A percentile compares a stretch with the other conserved stretches of the same genome.
Conservation (phyloP, 23 tunicate species). For the Diplosoma virens region DNA sequence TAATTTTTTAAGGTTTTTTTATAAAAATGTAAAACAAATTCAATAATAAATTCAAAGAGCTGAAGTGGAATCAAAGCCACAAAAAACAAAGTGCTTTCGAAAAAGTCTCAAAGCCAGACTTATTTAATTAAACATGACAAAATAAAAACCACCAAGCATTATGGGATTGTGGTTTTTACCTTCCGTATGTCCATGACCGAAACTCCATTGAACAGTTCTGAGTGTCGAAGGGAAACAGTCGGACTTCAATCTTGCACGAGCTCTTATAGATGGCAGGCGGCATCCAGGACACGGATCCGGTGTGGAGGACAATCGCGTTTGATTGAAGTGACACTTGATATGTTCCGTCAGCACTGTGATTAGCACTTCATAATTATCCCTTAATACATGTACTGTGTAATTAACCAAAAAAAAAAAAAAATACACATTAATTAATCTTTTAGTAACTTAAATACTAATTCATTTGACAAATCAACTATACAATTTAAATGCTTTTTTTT, state of each 20-base stretch:
- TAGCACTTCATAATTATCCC: no score
- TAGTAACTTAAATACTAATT: no score
- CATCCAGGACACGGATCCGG: slow-evolving; percentile 90
- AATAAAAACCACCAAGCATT: neutral
- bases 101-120: no score
- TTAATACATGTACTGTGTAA: no score
- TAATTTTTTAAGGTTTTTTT: no score
- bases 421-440: no score
- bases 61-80: neutral
- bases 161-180: no score
- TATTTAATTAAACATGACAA: neutral
- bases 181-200: slow-evolving; percentile 87
- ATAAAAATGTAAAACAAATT: no score
- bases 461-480: no score
- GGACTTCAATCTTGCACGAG: slow-evolving; percentile 87
- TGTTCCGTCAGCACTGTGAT: slow-evolving; percentile 79
- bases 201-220: slow-evolving; percentile 95
- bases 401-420: no score
- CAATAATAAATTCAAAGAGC: neutral
- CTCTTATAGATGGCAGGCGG: slow-evolving; percentile 96
- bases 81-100: neutral
- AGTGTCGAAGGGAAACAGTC: slow-evolving; percentile 86
- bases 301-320: slow-evolving; percentile 70
- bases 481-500: no score
- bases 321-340: slow-evolving; percentile 90